Evolutionary conservation across 2,113 vertebrate genomes (phyloP).

Genomic region (Grammomys dolichurus): DNA sequence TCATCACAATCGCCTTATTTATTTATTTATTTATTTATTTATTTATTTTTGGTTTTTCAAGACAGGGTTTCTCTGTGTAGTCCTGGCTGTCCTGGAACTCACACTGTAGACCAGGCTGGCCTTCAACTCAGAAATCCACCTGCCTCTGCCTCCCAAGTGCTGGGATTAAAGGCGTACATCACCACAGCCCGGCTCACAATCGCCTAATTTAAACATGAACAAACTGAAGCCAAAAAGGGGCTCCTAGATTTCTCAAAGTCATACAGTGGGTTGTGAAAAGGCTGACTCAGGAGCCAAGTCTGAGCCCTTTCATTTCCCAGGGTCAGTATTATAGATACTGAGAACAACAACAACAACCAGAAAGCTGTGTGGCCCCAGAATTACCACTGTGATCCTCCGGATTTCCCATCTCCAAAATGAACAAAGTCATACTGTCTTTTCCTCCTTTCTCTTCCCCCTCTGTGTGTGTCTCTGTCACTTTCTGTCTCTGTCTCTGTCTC

Average conservation of each 20-base stretch:
- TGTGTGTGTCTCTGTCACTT: no score
- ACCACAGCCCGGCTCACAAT: no score
- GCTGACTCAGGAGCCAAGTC: background rate
- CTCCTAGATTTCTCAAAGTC: background rate
- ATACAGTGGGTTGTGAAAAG: background rate
- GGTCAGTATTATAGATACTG: background rate
- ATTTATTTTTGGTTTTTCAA: no score
- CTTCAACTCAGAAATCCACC: no score
- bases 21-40: background rate
- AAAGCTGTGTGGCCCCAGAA: background rate
- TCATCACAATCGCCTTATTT: background rate
- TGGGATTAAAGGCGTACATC: no score
- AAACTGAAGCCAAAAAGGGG: background rate
- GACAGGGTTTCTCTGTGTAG: no score
- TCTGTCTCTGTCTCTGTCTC: background rate
- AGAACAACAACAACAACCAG: background rate
- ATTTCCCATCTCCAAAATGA: constrained; percentile 14
- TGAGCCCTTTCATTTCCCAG: background rate
- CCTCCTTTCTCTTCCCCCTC: background rate
- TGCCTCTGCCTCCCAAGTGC: no score
- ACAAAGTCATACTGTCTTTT: background rate
- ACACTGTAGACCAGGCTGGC: no score
- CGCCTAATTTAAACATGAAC: background rate
- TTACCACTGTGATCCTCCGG: background rate
- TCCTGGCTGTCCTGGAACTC: no score